Base-by-base conservation (phyloP, 2,113 vertebrate genomes). In the Morone saxatilis region DNA sequence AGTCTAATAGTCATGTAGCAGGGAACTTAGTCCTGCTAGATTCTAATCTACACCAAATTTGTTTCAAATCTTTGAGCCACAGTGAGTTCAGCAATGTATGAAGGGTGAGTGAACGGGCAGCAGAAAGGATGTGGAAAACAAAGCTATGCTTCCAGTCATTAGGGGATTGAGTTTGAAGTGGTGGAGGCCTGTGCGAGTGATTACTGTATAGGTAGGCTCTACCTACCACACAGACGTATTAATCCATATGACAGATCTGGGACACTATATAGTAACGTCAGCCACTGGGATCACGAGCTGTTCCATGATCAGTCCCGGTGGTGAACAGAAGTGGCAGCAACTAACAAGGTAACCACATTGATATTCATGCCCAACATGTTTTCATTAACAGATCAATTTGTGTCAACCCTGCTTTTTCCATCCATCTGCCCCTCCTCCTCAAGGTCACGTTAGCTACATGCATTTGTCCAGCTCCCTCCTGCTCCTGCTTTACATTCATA, bases 211-310 rank as follows among this genome's bases (percentile, higher is more conserved):
- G 25, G 25, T 25, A 96, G 96, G 95, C n/a, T n/a, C n/a, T n/a
- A n/a, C n/a, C n/a, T n/a, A n/a, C 96, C 95, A 96, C 96, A 96
- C 95, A 96, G 95, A 96, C 96, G 96, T 95, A 98, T 97, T 96
- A 96, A 97, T 98, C 97, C 97, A 95, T 95, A 91, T 97, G 97
- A 98, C 97, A 97, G 96, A 97, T 97, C 95, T 97, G 95, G 97
- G 97, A 93, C 96, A 94, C 96, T 96, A 94, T 95, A 97, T 96
- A 96, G 94, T 96, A 97, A 96, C 96, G 78, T 78, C 83, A 89
- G 92, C 94, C 94, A 93, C 94, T 94, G 59, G 95, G 95, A 94
- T 95, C 54, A 70, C 25, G 13, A 70, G 63, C 69, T 40, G 77
- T 31, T 83, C 68, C 66, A 73, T 51, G 57, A 68, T 82, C 67